These are phyloP conservation scores for Oithona nana DNA, from an alignment of 2,888 invertebrate species.

Conservation along the genomic window DNA sequence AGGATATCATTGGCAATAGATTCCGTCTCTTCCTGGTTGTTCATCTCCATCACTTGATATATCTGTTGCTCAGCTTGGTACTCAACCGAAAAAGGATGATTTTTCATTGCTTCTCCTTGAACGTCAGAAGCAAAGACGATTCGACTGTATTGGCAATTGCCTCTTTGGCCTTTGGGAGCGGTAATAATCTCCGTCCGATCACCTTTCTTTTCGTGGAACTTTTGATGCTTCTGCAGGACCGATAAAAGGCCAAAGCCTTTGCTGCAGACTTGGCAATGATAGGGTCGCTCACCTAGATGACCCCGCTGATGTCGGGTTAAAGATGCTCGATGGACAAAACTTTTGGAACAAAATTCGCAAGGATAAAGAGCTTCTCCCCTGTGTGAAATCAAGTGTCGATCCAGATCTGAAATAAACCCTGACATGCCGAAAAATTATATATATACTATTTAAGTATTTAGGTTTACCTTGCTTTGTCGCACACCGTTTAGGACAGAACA, in stretches of 20 bases:
- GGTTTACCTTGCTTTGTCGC: conserved; percentile 11
- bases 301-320: background rate
- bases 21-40: background rate
- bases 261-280: conserved; percentile 3
- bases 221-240: conserved; percentile 9
- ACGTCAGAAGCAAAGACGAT: too few relatives aligned
- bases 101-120: too few relatives aligned
- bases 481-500: conserved; percentile 10
- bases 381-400: conserved; percentile 4
- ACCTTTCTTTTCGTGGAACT: conserved; percentile 8
- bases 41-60: background rate
- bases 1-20: conserved; percentile 3
- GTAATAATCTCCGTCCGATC: conserved; percentile 4
- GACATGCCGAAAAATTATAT: too few relatives aligned
- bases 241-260: conserved; percentile 5
- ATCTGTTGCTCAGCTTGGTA: too few relatives aligned
- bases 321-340: conserved; percentile 6
- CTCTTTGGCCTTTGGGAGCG: conserved; percentile 8
- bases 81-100: too few relatives aligned
- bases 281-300: conserved; percentile 9
- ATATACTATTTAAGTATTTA: too few relatives aligned
- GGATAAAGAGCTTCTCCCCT: background rate
- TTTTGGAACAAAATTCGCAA: background rate
- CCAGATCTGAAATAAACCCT: too few relatives aligned
- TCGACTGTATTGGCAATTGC: too few relatives aligned